A percentile compares a stretch with the other conserved stretches of the same genome.
Evolutionary conservation across 2,888 invertebrate genomes (phyloP).

Genomic region (Eupithecia subfuscata): DNA sequence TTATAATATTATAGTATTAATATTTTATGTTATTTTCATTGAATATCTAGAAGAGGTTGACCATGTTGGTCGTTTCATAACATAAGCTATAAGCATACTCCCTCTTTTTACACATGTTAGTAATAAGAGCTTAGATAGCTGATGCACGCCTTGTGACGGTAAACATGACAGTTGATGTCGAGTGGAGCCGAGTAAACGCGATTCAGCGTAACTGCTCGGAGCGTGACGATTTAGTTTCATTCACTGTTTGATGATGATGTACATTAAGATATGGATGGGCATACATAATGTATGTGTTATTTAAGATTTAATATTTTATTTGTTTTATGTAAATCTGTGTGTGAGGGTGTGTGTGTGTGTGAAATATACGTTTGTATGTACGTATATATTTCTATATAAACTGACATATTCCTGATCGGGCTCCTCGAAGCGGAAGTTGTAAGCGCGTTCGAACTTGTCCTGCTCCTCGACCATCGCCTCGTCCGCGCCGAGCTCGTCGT

Average conservation of each 20-base stretch:
- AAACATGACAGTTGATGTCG: neutral
- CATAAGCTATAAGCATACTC: too few relatives aligned
- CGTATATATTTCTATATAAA: neutral
- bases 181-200: neutral
- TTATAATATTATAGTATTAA: too few relatives aligned
- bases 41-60: too few relatives aligned
- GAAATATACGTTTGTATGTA: neutral
- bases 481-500: constrained; percentile 86
- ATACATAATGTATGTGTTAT: too few relatives aligned
- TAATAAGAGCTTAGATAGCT: neutral
- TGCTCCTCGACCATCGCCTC: constrained; percentile 91
- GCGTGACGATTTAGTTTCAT: neutral
- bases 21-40: too few relatives aligned
- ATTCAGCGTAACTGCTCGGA: neutral
- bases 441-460: constrained; percentile 96
- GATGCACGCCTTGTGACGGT: neutral
- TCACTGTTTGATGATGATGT: neutral
- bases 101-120: neutral
- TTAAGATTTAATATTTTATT: too few relatives aligned
- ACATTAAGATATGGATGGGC: neutral
- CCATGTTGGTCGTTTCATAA: too few relatives aligned
- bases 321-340: too few relatives aligned
- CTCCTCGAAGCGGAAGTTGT: constrained; percentile 98
- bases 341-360: too few relatives aligned
- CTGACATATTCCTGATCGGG: constrained; percentile 95